Evolutionary conservation across 2,888 invertebrate genomes (phyloP).

Genomic region (Patella caerulea): DNA sequence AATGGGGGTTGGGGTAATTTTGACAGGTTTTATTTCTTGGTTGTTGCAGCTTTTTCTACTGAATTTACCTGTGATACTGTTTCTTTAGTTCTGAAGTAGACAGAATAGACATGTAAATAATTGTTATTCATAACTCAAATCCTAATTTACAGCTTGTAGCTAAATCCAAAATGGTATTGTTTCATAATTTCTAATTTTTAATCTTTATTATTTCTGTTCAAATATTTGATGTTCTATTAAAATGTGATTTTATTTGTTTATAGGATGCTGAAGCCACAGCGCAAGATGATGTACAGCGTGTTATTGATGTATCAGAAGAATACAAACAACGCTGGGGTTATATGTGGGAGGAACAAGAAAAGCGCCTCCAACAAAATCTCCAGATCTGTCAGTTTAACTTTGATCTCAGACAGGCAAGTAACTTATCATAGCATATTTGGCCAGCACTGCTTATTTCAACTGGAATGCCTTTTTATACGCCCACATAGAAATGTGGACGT

Average conservation of each 20-base stretch:
- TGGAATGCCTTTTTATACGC: too few relatives aligned
- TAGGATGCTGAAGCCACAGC: slow-evolving; percentile 80
- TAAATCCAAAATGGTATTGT: neutral
- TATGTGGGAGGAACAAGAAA: slow-evolving; percentile 77
- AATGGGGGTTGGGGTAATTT: too few relatives aligned
- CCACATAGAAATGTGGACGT: too few relatives aligned
- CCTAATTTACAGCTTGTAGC: too few relatives aligned
- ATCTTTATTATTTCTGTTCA: neutral
- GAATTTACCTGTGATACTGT: too few relatives aligned
- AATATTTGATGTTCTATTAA: slow-evolving; percentile 26
- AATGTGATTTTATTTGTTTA: slow-evolving; percentile 74
- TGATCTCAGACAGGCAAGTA: slow-evolving; percentile 75
- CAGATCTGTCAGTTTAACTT: slow-evolving; percentile 80
- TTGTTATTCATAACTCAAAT: too few relatives aligned
- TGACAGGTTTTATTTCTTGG: too few relatives aligned
- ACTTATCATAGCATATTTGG: too few relatives aligned
- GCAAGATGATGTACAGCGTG: slow-evolving; percentile 80
- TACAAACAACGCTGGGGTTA: slow-evolving; percentile 79
- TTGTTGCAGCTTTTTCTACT: too few relatives aligned
- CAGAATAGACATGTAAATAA: too few relatives aligned
- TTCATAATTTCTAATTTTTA: neutral
- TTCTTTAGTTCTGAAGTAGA: too few relatives aligned
- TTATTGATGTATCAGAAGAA: slow-evolving; percentile 78
- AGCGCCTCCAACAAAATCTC: slow-evolving; percentile 77
- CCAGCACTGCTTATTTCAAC: too few relatives aligned